Base-by-base conservation (phyloP, 2,888 invertebrate species). In the Parochlus steinenii region DNA sequence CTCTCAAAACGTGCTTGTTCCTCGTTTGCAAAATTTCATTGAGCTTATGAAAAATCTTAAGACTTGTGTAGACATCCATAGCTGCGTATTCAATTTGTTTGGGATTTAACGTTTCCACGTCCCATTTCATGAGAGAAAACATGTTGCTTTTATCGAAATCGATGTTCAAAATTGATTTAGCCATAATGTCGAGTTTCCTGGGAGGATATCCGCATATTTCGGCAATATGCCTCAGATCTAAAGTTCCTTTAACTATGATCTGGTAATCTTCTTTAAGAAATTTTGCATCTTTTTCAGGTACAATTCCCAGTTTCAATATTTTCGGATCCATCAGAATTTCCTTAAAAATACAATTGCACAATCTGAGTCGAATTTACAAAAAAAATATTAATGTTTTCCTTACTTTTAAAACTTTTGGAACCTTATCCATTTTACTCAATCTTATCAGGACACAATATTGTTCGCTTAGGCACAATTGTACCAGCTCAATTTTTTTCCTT, bases 261-360 rank as follows among this genome's bases (percentile, higher is more conserved):
- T 65, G 63, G 51, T 75, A 78, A 52, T 83, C 81, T 26, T 58
- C 54, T 2, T 58, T 48, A 17, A 85, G 54, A 45, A 75, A 73
- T 37, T 61, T 64, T 1, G 71, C 77, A 60, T 85, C 85, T 40
- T 74, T 75, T 6, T 57, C 54, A 0, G 77, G 66, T 0, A 69
- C 75, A 3, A 85, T 78, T 1, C 85, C 85, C 5, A 82, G 73
- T 63, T 85, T 85, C 39, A 80, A 61, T 35, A 83, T 67, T 4
- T 58, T 61, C 33, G 62, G 63, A 49, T 74, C 71, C 53, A 69
- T 65, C 35, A 81, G 49, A 14, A 81, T 47, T 17, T 62, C 58
- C 48, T 67, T 65, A 24, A 81, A 58, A n/a, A n/a, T n/a, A n/a
- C n/a, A n/a, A n/a, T n/a, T n/a, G n/a, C n/a, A n/a, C n/a, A n/a